Evolutionary conservation across 2,888 invertebrate species (phyloP).

Genomic region (Idaea straminata): DNA sequence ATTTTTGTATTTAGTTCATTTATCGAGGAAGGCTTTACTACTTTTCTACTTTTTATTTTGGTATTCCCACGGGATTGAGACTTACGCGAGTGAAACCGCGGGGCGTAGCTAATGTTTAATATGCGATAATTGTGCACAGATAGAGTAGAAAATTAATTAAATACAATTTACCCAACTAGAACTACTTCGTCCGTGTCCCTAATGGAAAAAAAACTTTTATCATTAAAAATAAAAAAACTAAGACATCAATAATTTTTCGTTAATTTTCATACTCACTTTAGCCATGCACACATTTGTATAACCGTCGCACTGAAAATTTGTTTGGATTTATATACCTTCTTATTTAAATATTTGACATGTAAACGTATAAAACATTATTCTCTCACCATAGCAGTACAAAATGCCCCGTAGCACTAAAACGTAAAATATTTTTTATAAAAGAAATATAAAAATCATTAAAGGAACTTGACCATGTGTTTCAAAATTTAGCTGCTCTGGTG

Average conservation of each 20-base stretch:
- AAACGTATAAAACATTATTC: neutral
- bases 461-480: no score
- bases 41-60: no score
- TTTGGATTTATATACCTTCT: neutral
- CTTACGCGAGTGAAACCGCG: no score
- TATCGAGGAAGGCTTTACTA: no score
- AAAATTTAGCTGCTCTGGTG: no score
- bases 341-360: neutral
- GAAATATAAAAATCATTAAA: neutral
- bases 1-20: no score
- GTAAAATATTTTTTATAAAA: no score
- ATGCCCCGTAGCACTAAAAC: neutral
- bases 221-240: no score
- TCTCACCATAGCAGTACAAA: neutral
- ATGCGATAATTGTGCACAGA: no score
- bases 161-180: neutral
- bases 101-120: no score
- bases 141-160: neutral
- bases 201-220: neutral
- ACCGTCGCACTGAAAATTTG: neutral
- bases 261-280: neutral
- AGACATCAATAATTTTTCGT: no score
- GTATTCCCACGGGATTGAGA: no score
- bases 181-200: neutral
- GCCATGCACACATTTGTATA: neutral